Conservation (phyloP, 2,797 vertebrate species). For the Labeo calbasu region DNA sequence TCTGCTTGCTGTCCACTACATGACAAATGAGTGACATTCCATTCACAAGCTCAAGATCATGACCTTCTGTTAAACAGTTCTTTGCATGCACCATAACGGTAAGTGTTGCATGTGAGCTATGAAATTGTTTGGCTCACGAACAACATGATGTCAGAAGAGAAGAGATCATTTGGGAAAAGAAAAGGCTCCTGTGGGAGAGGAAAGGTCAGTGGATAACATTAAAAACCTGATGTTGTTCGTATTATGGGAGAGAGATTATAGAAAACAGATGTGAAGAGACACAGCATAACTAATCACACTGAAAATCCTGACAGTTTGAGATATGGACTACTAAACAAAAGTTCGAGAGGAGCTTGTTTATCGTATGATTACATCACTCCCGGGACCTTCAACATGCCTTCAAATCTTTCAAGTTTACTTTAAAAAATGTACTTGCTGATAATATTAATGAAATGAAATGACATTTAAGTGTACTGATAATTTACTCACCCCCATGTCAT, state of each 20-base stretch:
- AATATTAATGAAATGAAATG: not conserved
- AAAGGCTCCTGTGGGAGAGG: not conserved
- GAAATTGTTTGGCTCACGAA: slow-evolving; percentile 27
- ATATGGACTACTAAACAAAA: not conserved
- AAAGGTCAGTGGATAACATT: slow-evolving; percentile 30
- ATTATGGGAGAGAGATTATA: slow-evolving; percentile 21
- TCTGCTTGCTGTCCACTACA: not conserved
- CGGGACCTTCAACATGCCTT: not conserved
- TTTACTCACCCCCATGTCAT: no score
- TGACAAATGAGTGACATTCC: slow-evolving; percentile 22
- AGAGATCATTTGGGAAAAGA: not conserved
- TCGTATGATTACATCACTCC: not conserved
- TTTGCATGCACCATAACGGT: not conserved
- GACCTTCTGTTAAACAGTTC: slow-evolving; percentile 13
- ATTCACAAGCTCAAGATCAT: slow-evolving; percentile 23
- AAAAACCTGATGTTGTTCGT: slow-evolving; percentile 26
- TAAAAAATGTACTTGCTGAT: slow-evolving; percentile 4
- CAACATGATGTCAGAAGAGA: slow-evolving; percentile 23
- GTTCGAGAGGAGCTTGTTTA: not conserved
- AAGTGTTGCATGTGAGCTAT: slow-evolving; percentile 19
- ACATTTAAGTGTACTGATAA: no score
- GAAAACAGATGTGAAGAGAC: slow-evolving; percentile 40
- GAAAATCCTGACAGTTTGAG: slow-evolving; percentile 7
- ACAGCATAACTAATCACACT: slow-evolving; percentile 29
- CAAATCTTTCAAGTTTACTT: not conserved